phyloP scores from a whole-genome alignment of 2,888 invertebrate genomes.

The Machimus atricapillus region DNA sequence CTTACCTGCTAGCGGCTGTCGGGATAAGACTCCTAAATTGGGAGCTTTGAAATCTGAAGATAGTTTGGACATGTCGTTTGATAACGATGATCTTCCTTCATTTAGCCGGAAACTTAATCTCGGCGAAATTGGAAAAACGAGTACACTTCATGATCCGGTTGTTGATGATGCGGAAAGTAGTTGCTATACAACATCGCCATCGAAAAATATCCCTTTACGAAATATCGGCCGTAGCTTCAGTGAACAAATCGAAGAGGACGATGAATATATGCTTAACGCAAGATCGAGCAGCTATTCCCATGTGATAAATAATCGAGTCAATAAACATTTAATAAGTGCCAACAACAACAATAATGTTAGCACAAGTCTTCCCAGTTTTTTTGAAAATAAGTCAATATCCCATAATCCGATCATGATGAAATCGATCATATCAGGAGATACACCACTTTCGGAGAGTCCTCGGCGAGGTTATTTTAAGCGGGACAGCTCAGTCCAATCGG shows the following conservation, averaged over 20 bases:
- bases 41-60: not conserved
- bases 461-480: conserved; percentile 52
- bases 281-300: conserved; percentile 45
- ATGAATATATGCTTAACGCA: conserved; percentile 43
- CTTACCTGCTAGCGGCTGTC: not conserved
- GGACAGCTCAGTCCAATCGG: conserved; percentile 60
- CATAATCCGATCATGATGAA: not conserved
- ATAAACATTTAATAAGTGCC: not conserved
- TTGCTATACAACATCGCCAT: not conserved
- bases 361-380: conserved; percentile 44
- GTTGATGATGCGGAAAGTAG: not conserved
- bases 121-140: conserved; percentile 42
- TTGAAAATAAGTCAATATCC: conserved; percentile 39
- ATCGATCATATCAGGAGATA: conserved; percentile 11
- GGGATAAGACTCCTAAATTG: not conserved
- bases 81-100: conserved; percentile 26
- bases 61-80: not conserved
- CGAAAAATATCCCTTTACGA: conserved; percentile 42
- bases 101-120: conserved; percentile 37
- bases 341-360: conserved; percentile 42
- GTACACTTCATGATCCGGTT: not conserved
- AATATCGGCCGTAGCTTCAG: conserved; percentile 50
- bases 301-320: conserved; percentile 20
- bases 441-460: conserved; percentile 21
- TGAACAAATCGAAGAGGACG: conserved; percentile 45